Base-by-base conservation (phyloP, 2,888 invertebrate species). In the Limenitis camilla region DNA sequence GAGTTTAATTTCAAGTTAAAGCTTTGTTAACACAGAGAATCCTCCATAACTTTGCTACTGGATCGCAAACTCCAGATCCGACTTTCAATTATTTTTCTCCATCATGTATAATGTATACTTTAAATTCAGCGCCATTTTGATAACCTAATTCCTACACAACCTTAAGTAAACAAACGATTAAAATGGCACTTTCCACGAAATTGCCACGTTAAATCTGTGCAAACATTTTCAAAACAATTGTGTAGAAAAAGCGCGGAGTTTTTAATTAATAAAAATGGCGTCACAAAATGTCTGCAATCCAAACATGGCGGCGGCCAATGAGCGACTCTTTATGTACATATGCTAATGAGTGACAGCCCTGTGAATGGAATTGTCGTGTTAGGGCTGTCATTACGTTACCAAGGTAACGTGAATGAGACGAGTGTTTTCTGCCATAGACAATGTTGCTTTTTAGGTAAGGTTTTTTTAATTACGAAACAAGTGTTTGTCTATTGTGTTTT, bases 301-400 rank as follows among this genome's bases (percentile, higher is more conserved):
- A 78, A 82, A 81, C 76, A 78, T 72, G 73, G 72, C 70, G 56
- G 58, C 67, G 70, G 67, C 78, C 78, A 76, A 78, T 76, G 78
- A 76, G 74, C 69, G 74, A 59, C 65, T 66, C 74, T 75, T 76
- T 83, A 78, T 82, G 79, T 85, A 76, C 82, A 73, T 82, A 85
- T 85, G 84, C 72, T 85, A 86, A 86, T 84, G 80, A 82, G 79
- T 78, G 83, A 77, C 82, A 82, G 69, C 74, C 76, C 80, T 78
- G 66, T 72, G 78, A 84, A 86, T 86, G 86, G 86, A 78, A 83
- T 84, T 83, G 81, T 85, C 85, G 72, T 86, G 86, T 86, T 72
- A 79, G 84, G 76, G 78, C 65, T 79, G 80, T 74, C 83, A 80
- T 78, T 78, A 77, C 66, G 66, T 72, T 76, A 70, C 69, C 58